These are phyloP conservation scores for Peromyscus nudipes DNA, from an alignment of 2,797 vertebrate genomes.

Conservation along the genomic window DNA sequence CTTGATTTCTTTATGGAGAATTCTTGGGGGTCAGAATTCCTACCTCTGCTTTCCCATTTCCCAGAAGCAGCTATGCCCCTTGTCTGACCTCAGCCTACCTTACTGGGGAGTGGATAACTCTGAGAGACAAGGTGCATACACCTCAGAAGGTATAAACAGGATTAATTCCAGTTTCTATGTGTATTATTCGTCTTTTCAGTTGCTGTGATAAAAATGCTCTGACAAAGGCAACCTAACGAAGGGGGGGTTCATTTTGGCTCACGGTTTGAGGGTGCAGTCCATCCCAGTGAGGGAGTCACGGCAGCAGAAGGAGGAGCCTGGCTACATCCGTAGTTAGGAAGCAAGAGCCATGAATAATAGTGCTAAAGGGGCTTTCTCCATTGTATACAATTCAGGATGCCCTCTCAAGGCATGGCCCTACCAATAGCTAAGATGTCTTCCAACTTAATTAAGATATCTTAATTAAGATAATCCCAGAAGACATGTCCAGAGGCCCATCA, in stretches of 20 bases:
- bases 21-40: background rate
- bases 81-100: background rate
- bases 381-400: background rate
- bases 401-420: background rate
- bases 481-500: background rate
- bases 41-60: background rate
- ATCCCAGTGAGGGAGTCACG: background rate
- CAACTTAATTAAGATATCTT: background rate
- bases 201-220: background rate
- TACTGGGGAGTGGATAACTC: background rate
- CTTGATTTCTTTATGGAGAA: conserved; percentile 8
- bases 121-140: background rate
- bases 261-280: background rate
- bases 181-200: background rate
- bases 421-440: background rate
- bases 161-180: background rate
- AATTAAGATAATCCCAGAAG: background rate
- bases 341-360: background rate
- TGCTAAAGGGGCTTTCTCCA: background rate
- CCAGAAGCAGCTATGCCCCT: background rate
- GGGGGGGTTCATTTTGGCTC: background rate
- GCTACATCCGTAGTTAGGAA: background rate
- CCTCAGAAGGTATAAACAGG: background rate
- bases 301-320: background rate
- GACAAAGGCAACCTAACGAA: background rate